A percentile compares a stretch with the other conserved stretches of the same genome.
These are phyloP conservation scores for Polydrusus pterygomalis DNA, from an alignment of 2,888 invertebrate species.

Conservation along the genomic window DNA sequence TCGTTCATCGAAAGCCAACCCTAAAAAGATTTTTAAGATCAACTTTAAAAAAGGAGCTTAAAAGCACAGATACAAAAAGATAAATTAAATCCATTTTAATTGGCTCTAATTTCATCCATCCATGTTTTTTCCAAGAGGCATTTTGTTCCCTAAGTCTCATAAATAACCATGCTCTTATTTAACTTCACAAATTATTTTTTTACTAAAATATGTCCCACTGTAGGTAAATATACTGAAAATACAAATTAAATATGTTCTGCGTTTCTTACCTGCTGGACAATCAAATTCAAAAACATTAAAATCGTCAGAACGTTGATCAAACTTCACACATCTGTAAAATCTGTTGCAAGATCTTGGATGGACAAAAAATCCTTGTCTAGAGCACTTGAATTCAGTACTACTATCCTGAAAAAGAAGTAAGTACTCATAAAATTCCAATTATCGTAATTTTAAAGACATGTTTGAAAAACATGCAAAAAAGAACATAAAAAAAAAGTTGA, in stretches of 20 bases:
- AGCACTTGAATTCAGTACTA: constrained; percentile 83
- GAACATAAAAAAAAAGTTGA: constrained; percentile 48
- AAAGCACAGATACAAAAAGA: too few relatives aligned
- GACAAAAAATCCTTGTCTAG: constrained; percentile 85
- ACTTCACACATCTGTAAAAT: constrained; percentile 88
- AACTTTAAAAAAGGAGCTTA: too few relatives aligned
- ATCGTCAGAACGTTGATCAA: constrained; percentile 83
- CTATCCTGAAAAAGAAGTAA: constrained; percentile 74
- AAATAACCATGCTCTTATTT: too few relatives aligned
- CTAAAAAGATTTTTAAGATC: constrained; percentile 64
- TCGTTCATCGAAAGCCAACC: constrained; percentile 83
- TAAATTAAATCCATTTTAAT: too few relatives aligned
- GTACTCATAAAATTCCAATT: background rate
- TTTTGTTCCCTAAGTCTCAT: too few relatives aligned
- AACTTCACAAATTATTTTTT: too few relatives aligned
- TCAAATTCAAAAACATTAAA: constrained; percentile 88
- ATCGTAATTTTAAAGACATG: background rate
- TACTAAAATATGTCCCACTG: too few relatives aligned
- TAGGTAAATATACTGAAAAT: too few relatives aligned
- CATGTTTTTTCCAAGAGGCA: too few relatives aligned
- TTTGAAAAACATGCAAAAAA: too few relatives aligned
- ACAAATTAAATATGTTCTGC: too few relatives aligned
- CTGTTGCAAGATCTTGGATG: constrained; percentile 85
- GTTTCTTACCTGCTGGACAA: constrained; percentile 76
- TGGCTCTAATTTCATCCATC: too few relatives aligned